These are phyloP conservation scores for Cantharis flavilabris DNA, from an alignment of 2,888 invertebrate genomes.

Conservation along the genomic window DNA sequence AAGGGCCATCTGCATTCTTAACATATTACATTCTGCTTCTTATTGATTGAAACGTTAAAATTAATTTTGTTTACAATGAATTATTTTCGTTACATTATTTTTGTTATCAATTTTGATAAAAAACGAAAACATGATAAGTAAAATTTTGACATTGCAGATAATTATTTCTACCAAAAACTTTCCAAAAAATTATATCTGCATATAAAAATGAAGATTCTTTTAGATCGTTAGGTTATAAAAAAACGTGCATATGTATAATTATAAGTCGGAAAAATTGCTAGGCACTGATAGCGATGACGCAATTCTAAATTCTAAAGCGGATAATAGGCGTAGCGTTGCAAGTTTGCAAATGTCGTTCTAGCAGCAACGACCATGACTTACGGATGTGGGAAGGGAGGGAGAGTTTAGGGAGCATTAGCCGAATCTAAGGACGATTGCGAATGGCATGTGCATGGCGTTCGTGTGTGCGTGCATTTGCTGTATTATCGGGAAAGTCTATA, in stretches of 20 bases:
- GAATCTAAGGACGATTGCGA: constrained; percentile 62
- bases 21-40: not conserved
- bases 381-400: constrained; percentile 54
- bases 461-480: constrained; percentile 46
- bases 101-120: not conserved
- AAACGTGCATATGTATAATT: constrained; percentile 10
- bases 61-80: not conserved
- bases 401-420: constrained; percentile 66
- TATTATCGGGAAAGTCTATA: constrained; percentile 35
- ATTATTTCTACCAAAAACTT: not conserved
- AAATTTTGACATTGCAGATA: not conserved
- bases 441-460: constrained; percentile 62
- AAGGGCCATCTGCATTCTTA: not conserved
- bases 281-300: constrained; percentile 32
- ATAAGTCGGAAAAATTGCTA: constrained; percentile 23
- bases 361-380: constrained; percentile 34
- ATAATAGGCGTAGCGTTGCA: constrained; percentile 40
- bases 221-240: not conserved
- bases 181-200: not conserved
- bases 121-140: not conserved
- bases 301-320: constrained; percentile 35
- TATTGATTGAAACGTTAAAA: not conserved
- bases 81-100: not conserved
- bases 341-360: constrained; percentile 46
- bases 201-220: not conserved